phyloP scores from a whole-genome alignment of 2,888 invertebrate genomes.

The Andrena camellia region DNA sequence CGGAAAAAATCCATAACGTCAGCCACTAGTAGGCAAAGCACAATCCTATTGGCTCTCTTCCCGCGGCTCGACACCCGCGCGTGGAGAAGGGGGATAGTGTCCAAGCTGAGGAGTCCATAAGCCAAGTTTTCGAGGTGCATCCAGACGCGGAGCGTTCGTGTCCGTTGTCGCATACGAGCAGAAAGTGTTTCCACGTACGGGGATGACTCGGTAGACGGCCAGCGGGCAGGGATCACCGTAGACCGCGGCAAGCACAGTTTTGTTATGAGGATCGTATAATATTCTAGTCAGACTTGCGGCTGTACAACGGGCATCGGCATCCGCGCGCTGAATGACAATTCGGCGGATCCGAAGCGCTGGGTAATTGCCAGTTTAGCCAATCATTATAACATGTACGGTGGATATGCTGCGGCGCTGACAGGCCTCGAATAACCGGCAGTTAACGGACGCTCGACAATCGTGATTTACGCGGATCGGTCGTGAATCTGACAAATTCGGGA shows the following conservation, averaged over 20 bases:
- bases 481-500: slow-evolving; percentile 31
- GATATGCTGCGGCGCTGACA: slow-evolving; percentile 61
- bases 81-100: slow-evolving; percentile 42
- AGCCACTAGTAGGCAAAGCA: slow-evolving; percentile 79
- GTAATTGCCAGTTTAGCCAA: slow-evolving; percentile 83
- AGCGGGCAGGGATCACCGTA: slow-evolving; percentile 58
- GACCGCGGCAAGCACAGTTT: slow-evolving; percentile 75
- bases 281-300: slow-evolving; percentile 83
- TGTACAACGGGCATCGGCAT: slow-evolving; percentile 82
- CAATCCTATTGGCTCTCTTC: slow-evolving; percentile 75
- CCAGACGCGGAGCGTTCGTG: slow-evolving; percentile 35
- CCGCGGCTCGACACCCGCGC: slow-evolving; percentile 44
- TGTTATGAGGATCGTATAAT: slow-evolving; percentile 82
- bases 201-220: slow-evolving; percentile 52
- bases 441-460: slow-evolving; percentile 52
- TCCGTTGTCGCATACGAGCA: slow-evolving; percentile 24
- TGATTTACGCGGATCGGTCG: slow-evolving; percentile 59
- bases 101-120: slow-evolving; percentile 62
- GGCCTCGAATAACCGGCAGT: slow-evolving; percentile 56
- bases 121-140: slow-evolving; percentile 73
- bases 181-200: slow-evolving; percentile 54
- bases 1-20: slow-evolving; percentile 76
- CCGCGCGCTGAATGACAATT: slow-evolving; percentile 83
- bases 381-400: slow-evolving; percentile 78
- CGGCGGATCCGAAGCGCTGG: slow-evolving; percentile 78